phyloP scores from a whole-genome alignment of 2,888 invertebrate species.

The Agrenia bidenticulata region DNA sequence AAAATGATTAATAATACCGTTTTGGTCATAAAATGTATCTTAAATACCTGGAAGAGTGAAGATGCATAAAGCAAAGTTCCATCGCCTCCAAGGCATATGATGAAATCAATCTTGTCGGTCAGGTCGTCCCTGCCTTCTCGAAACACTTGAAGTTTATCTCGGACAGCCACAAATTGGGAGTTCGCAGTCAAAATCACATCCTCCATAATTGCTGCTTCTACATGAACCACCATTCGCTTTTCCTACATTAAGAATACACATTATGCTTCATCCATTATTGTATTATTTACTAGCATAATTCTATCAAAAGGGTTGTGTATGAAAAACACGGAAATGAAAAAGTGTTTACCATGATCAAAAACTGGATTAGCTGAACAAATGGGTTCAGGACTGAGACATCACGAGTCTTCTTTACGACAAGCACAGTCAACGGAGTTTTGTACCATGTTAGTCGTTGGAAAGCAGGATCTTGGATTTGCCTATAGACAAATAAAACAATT shows the following conservation, averaged over 20 bases:
- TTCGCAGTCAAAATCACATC: slow-evolving; percentile 76
- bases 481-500: slow-evolving; percentile 57
- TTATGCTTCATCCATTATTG: not conserved
- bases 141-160: slow-evolving; percentile 80
- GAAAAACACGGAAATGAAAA: too few species aligned
- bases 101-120: slow-evolving; percentile 95
- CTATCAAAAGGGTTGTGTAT: too few species aligned
- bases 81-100: slow-evolving; percentile 93
- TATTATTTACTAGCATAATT: too few species aligned
- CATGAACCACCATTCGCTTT: slow-evolving; percentile 93
- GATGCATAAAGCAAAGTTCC: slow-evolving; percentile 95
- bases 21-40: not conserved
- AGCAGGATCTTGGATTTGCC: slow-evolving; percentile 97
- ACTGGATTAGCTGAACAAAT: slow-evolving; percentile 87
- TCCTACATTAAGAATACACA: slow-evolving; percentile 71
- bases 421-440: slow-evolving; percentile 92
- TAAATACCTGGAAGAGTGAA: slow-evolving; percentile 73
- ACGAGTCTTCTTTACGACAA: slow-evolving; percentile 94
- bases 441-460: slow-evolving; percentile 96
- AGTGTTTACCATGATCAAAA: slow-evolving; percentile 77
- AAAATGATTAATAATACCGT: not conserved
- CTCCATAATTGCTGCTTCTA: slow-evolving; percentile 86
- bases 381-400: slow-evolving; percentile 85
- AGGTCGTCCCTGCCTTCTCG: slow-evolving; percentile 89
- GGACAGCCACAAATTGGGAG: slow-evolving; percentile 71